Evolutionary conservation across 2,888 invertebrate species (phyloP), one percentile per base, ranked within the genome.

Genomic region (Cheilosia urbana): DNA sequence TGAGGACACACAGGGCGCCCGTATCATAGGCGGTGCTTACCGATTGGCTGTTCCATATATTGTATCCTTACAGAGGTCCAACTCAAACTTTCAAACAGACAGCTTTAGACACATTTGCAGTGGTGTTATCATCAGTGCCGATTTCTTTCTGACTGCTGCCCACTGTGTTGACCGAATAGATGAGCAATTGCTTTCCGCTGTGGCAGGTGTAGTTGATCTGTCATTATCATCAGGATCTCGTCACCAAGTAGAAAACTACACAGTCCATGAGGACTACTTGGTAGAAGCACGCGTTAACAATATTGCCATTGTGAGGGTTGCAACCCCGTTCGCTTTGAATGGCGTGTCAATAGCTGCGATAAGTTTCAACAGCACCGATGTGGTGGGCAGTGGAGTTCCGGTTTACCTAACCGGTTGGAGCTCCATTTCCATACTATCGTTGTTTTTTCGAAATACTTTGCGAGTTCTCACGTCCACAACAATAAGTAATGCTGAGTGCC

Each of bases 291-390:
- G 15, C 2, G 11, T 15, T 0, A 49, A 65, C 4, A 34, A 65
- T 49, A 65, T 65, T 21, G 65, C 65, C 4, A 49, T 65, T 49
- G 19, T 7, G 6, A 49, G 37, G 21, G 65, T 65, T 13, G 7
- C 6, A 13, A 34, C 37, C 1, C 4, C 30, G 9, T 34, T 65
- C 9, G 49, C 6, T 13, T 19, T 58, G 13, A 21, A 21, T 49
- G 49, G 34, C 5, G 13, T 4, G 7, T 9, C n/a, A 15, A 2
- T 34, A 0, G 15, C 30, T 19, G 4, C 49, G 15, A 65, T 65
- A 30, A 34, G n/a, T 37, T 49, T 17, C 49, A 5, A 1, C 15
- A 65, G 15, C 19, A 21, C 19, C 19, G 13, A 34, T 19, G 21
- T 15, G 13, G 49, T 49, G 34, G 49, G 34, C 30, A 15, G n/a